Evolutionary conservation across 1,140 invertebrate genomes (phyloP).

Genomic region (Manduca sexta): DNA sequence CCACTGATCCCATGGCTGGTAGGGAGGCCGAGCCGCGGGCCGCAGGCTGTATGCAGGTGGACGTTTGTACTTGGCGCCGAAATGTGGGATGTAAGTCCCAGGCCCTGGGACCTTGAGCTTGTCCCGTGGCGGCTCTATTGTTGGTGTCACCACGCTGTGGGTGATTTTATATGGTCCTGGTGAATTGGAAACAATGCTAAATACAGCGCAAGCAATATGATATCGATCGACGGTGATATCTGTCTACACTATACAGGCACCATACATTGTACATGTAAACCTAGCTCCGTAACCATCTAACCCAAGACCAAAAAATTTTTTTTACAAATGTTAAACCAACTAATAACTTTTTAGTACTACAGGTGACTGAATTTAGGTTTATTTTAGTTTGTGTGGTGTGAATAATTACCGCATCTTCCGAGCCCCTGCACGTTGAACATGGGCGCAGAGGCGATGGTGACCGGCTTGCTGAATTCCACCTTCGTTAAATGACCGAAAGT

Average conservation of each 20-base stretch:
- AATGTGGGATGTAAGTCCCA: constrained; percentile 21
- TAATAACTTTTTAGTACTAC: too few relatives aligned
- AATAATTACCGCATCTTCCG: constrained; percentile 29
- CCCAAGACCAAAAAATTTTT: too few relatives aligned
- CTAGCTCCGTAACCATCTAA: too few relatives aligned
- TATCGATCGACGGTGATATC: too few relatives aligned
- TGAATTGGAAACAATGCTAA: not conserved
- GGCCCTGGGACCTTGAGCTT: constrained; percentile 37
- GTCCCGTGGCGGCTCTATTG: constrained; percentile 15
- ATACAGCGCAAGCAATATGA: too few relatives aligned
- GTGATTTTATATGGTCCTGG: constrained; percentile 37
- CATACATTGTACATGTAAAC: too few relatives aligned
- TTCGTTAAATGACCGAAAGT: constrained; percentile 39
- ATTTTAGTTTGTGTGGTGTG: too few relatives aligned
- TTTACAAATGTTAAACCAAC: not conserved
- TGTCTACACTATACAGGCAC: too few relatives aligned
- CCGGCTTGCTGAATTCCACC: constrained; percentile 16
- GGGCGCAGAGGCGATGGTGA: constrained; percentile 28
- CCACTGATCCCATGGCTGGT: constrained; percentile 45
- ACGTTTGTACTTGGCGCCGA: constrained; percentile 19
- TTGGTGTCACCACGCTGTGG: constrained; percentile 30
- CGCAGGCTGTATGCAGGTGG: constrained; percentile 37
- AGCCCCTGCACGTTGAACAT: constrained; percentile 34
- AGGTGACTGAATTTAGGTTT: too few relatives aligned
- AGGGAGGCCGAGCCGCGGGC: constrained; percentile 28